Percentiles rank a stretch among this genome's conserved stretches.
Evolutionary conservation across 1,140 invertebrate species (phyloP).

Genomic region (Halictus rubicundus): DNA sequence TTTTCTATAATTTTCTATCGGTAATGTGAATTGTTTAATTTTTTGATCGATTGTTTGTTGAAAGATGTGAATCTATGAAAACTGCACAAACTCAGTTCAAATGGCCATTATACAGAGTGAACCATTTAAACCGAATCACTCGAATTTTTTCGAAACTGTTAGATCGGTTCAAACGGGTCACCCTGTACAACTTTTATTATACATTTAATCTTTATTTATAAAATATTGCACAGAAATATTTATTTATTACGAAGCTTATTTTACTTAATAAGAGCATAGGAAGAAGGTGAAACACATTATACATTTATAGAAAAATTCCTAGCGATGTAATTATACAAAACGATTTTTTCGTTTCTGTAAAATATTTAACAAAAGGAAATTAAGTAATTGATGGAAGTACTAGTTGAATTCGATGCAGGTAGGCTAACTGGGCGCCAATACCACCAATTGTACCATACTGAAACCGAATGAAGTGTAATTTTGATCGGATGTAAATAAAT

Average conservation of each 20-base stretch:
- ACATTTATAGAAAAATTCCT: not conserved
- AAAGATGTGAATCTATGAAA: not conserved
- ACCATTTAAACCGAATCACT: too few relatives aligned
- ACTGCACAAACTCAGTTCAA: slow-evolving; percentile 18
- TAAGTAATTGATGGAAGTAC: slow-evolving; percentile 85
- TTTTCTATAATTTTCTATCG: not conserved
- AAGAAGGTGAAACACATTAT: not conserved
- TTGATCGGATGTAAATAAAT: slow-evolving; percentile 18
- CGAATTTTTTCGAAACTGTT: too few relatives aligned
- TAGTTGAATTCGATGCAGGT: slow-evolving; percentile 81
- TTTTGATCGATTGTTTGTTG: not conserved
- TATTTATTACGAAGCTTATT: not conserved
- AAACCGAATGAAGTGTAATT: slow-evolving; percentile 69
- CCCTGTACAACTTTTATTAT: not conserved
- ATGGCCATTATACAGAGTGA: not conserved
- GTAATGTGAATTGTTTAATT: not conserved
- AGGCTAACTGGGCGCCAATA: slow-evolving; percentile 88
- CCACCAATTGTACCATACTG: slow-evolving; percentile 93
- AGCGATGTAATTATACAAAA: slow-evolving; percentile 20
- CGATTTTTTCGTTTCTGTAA: slow-evolving; percentile 17
- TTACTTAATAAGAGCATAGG: not conserved
- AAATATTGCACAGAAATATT: not conserved
- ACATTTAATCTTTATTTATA: not conserved
- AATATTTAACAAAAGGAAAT: slow-evolving; percentile 85
- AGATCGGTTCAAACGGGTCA: too few relatives aligned